Base-by-base conservation (phyloP, 2,888 invertebrate species). In the Anticlea derivata region DNA sequence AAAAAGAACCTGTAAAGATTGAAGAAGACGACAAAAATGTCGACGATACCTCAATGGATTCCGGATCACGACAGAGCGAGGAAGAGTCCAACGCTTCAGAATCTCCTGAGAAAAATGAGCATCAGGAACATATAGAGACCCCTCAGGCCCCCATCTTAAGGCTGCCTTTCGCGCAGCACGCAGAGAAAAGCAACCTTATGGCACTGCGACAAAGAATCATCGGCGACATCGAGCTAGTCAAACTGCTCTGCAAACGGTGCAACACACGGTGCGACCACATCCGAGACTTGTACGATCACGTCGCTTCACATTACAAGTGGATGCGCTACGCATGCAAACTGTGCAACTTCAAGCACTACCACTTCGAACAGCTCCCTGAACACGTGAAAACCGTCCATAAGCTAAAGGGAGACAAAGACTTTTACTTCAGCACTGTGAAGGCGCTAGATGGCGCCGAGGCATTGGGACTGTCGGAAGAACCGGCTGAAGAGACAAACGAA, bases 321-420 rank as follows among this genome's bases (percentile, higher is more conserved):
- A 92, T 93, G 66, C 92, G 95, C 20, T 96, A 94, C 72, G 94
- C 94, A 47, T 96, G 96, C 71, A 94, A 93, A 66, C 78, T 94
- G 10, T 96, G 96, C 77, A 92, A 93, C 40, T 96, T 92, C 68
- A 93, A 93, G 68, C 92, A 94, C 52, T 94, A 93, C 61, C 83
- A 92, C 7, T 94, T 93, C 61, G 92, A 92, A 37, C 93, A 94
- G 58, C 92, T 94, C 33, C 91, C 93, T 0, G 92, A 92, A 53
- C 95, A 95, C 69, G 92, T 94, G 0, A 92, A 92, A 60, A 86
- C 91, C 55, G 86, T 92, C 0, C 95, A 95, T 69, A 92, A 92
- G 62, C 83, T 93, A 23, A 92, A 91, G 44, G 86, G 89, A 2
- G 92, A 92, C 63, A 84, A 84, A 5, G 92, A 92, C 54, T 90